Conservation (phyloP, 2,113 vertebrate species). For the Manacus vitellinus region DNA sequence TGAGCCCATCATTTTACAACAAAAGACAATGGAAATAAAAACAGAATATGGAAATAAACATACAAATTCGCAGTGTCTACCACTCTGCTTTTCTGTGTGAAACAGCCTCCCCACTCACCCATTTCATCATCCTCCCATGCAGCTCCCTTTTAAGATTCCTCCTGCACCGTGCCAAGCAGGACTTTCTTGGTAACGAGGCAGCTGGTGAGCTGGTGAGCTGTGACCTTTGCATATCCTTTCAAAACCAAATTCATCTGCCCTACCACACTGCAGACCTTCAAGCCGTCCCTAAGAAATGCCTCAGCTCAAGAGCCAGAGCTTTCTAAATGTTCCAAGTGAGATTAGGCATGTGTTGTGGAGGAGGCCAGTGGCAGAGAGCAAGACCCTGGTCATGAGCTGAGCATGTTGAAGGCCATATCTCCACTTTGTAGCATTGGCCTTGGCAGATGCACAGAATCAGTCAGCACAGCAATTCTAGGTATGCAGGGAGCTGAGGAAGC, state of each 20-base stretch:
- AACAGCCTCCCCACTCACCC: neutral
- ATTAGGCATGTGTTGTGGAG: neutral
- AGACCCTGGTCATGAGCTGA: neutral
- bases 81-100: neutral
- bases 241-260: neutral
- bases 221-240: neutral
- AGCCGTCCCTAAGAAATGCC: neutral
- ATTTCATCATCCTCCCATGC: neutral
- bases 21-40: neutral
- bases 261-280: neutral
- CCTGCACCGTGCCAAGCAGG: neutral
- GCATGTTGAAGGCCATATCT: neutral
- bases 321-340: neutral
- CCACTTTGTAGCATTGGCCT: neutral
- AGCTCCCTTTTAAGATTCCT: neutral
- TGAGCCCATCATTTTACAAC: neutral
- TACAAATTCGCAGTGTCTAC: neutral
- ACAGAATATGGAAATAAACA: neutral
- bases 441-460: neutral
- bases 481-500: neutral
- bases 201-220: neutral
- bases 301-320: neutral
- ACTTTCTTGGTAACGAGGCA: neutral
- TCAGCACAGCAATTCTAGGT: neutral
- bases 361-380: neutral